phyloP scores from a whole-genome alignment of 1,140 invertebrate species.

The Listronotus bonariensis region DNA sequence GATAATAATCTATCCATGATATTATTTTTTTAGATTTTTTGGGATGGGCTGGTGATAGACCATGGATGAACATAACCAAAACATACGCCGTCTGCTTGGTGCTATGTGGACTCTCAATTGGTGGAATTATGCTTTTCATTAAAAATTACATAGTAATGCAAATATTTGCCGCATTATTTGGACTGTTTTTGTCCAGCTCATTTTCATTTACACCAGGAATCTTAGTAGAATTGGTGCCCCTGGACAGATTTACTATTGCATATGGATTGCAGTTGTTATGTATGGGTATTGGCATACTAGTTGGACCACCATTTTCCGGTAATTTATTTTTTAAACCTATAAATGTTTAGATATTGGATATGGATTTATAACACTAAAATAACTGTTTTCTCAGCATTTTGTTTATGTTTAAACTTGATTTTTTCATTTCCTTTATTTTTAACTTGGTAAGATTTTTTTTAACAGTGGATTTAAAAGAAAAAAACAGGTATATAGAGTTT shows the following conservation, averaged over 20 bases:
- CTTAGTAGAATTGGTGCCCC: slow-evolving; percentile 76
- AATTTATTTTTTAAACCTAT: slow-evolving; percentile 23
- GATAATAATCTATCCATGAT: no score
- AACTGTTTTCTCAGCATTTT: no score
- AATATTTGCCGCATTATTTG: slow-evolving; percentile 70
- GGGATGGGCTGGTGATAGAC: slow-evolving; percentile 87
- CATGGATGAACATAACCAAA: slow-evolving; percentile 83
- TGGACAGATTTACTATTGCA: slow-evolving; percentile 83
- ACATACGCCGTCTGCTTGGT: slow-evolving; percentile 79
- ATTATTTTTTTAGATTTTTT: slow-evolving; percentile 68
- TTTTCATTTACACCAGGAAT: slow-evolving; percentile 89
- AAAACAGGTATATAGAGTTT: no score
- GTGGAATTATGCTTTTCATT: slow-evolving; percentile 71
- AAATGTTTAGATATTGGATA: not conserved
- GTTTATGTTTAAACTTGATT: no score
- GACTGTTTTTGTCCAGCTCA: slow-evolving; percentile 82
- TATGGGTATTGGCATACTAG: slow-evolving; percentile 73
- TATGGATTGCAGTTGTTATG: slow-evolving; percentile 86
- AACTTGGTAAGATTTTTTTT: no score
- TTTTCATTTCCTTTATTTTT: no score
- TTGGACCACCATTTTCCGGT: slow-evolving; percentile 66
- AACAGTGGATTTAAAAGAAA: no score
- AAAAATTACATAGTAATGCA: slow-evolving; percentile 65
- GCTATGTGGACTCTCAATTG: slow-evolving; percentile 72
- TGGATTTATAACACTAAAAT: no score